Base-by-base conservation (phyloP, 1,140 invertebrate species). In the Ganaspis sp. region DNA sequence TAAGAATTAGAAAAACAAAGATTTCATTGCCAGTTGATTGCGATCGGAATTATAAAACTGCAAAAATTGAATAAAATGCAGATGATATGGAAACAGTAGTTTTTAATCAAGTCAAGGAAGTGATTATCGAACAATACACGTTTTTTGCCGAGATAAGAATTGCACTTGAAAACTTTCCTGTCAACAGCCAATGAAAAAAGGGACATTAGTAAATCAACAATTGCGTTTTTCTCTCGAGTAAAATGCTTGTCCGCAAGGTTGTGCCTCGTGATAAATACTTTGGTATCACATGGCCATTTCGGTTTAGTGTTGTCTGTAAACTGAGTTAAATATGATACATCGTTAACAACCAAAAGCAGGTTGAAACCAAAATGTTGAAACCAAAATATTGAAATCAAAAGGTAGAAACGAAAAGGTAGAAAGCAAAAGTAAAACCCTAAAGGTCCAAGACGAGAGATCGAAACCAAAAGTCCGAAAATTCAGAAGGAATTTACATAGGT, bases 11-110 rank as follows among this genome's bases (percentile, higher is more conserved):
- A 49, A 17, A 49, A 49, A 49, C 38, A 15, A 2, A 49, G 11
- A 1, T 15, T 49, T 17, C 45, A 49, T 49, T 49, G 45, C 45
- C 45, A 49, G n/a, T 58, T 64, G 58, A 34, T 29, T 64, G 23
- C 23, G 29, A 73, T 37, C 8, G 19, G 45, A 73, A 58, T 54
- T 58, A 38, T 58, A 29, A 54, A 38, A 58, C 37, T 38, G 17
- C 15, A 53, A 34, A 17, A 54, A 58, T 54, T 29, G 17, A 26
- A 54, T 54, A 53, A 64, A 64, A 64, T 64, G 58, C 23, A 64
- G 58, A 64, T 64, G 23, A 64, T 64, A 64, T 64, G 58, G 23
- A 64, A 64, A 64, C 58, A 64, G 58, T 34, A 64, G 58, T 64
- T 64, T 54, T 64, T 29, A 64, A 29, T 29, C 23, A 29, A 29